These are phyloP conservation scores for Disparrhopalites patrizii DNA, from an alignment of 2,888 invertebrate species.

Conservation along the genomic window DNA sequence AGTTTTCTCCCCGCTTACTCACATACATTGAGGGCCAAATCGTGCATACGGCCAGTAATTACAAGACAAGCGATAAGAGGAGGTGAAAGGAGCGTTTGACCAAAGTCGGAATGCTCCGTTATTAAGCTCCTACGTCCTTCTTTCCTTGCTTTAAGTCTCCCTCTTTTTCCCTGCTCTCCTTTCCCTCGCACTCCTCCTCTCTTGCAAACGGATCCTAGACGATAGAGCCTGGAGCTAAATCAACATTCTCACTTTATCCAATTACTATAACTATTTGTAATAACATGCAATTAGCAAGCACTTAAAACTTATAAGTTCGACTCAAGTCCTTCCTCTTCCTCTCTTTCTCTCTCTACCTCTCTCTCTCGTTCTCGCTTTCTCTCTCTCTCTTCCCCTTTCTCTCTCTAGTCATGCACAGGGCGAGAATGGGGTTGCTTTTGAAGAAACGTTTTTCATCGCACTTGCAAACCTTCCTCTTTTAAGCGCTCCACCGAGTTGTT, in stretches of 20 bases:
- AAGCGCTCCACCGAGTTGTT: neutral
- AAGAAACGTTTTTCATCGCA: no score
- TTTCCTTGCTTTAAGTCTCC: no score
- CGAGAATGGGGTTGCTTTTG: no score
- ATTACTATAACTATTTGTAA: constrained; percentile 22
- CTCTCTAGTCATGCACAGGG: neutral
- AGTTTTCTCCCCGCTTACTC: no score
- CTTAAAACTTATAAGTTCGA: constrained; percentile 23
- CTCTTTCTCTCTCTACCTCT: constrained; percentile 9
- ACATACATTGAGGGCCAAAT: no score
- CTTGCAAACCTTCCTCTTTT: no score
- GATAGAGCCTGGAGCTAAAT: constrained; percentile 4
- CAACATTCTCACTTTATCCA: constrained; percentile 23
- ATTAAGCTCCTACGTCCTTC: no score
- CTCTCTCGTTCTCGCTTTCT: neutral
- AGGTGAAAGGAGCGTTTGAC: neutral
- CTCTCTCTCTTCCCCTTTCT: neutral
- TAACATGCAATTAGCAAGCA: constrained; percentile 27
- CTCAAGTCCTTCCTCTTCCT: neutral
- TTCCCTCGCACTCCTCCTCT: no score
- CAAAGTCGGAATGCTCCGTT: neutral
- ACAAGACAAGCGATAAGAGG: no score
- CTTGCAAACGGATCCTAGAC: no score
- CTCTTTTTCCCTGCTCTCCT: no score
- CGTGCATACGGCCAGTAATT: no score